Conservation (phyloP, 2,797 vertebrate genomes). For the Myotis vivesi region DNA sequence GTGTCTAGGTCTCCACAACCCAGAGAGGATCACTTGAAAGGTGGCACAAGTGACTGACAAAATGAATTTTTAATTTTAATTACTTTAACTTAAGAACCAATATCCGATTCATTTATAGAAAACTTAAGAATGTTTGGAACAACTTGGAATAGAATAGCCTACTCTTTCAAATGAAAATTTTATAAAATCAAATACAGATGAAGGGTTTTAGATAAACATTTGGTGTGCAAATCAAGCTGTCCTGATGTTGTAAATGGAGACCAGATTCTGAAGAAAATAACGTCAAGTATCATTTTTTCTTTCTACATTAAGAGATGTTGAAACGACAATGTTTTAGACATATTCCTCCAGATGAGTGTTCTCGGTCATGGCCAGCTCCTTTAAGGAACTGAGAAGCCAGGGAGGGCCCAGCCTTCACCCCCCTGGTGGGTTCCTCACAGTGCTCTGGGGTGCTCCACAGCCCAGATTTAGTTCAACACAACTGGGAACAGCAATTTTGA, state of each 20-base stretch:
- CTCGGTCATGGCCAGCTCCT: background rate
- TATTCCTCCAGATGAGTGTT: fast-evolving
- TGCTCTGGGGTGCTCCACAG: background rate
- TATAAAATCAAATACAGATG: background rate
- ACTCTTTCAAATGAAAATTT: background rate
- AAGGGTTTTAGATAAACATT: background rate
- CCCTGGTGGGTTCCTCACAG: background rate
- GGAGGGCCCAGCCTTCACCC: background rate
- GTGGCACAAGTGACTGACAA: background rate
- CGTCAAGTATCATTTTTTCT: background rate
- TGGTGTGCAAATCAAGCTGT: background rate
- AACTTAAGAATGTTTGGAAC: background rate
- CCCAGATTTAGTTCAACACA: background rate
- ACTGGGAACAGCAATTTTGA: background rate
- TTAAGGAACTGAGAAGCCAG: background rate
- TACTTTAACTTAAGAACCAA: background rate
- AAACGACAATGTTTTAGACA: background rate
- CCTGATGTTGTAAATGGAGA: background rate
- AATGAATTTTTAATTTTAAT: background rate
- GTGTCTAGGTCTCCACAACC: background rate
- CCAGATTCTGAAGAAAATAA: background rate
- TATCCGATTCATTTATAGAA: background rate
- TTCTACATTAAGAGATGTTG: background rate
- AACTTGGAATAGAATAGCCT: background rate
- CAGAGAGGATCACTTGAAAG: background rate